Evolutionary conservation across 2,797 vertebrate species (phyloP).

Genomic region (Threskiornis aethiopicus): DNA sequence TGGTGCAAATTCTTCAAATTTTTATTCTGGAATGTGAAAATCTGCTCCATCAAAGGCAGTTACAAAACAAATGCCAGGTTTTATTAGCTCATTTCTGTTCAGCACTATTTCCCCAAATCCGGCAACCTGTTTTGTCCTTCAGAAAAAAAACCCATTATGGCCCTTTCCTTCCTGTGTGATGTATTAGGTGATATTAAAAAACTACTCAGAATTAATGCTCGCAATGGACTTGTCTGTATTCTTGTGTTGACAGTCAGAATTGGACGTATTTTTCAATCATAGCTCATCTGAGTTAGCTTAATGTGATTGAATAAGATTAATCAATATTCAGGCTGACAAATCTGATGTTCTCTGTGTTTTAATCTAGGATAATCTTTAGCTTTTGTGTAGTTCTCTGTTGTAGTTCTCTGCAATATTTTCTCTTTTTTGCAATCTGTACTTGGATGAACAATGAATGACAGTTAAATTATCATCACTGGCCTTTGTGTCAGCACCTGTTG

Average conservation of each 20-base stretch:
- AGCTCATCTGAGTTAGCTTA: neutral
- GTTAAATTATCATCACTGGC: neutral
- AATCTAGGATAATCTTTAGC: neutral
- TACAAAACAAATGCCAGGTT: neutral
- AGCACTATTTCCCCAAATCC: neutral
- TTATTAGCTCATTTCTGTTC: neutral
- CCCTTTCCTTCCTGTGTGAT: neutral
- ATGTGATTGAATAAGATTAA: neutral
- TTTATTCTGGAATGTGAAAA: neutral
- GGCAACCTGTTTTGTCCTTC: neutral
- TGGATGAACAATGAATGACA: neutral
- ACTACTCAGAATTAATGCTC: neutral
- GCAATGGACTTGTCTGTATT: neutral
- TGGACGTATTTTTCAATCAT: neutral
- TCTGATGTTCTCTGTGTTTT: neutral
- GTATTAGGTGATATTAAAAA: neutral
- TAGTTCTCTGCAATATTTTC: neutral
- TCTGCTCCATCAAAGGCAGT: neutral
- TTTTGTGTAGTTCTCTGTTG: neutral
- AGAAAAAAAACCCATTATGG: neutral
- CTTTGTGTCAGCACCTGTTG: neutral
- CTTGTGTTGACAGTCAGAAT: neutral
- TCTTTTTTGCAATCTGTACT: neutral
- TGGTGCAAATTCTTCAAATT: neutral
- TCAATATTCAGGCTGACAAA: neutral